Conservation (phyloP, 2,113 vertebrate species). For the Sceloporus tristichus region DNA sequence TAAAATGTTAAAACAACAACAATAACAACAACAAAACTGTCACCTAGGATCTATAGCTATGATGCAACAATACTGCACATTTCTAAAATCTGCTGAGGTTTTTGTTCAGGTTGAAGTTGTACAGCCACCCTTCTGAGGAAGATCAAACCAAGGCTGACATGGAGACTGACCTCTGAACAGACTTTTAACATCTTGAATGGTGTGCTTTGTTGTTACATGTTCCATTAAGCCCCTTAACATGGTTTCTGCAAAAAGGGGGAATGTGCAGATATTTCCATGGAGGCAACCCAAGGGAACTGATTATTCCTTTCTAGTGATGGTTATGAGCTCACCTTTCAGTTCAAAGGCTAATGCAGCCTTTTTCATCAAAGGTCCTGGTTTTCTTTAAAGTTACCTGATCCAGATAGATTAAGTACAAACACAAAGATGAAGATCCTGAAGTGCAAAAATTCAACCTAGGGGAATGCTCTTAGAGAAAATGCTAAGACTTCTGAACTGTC, state of each 20-base stretch:
- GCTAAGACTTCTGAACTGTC: background rate
- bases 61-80: background rate
- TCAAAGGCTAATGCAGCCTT: background rate
- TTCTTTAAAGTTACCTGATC: background rate
- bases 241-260: slow-evolving; percentile 6
- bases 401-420: slow-evolving; percentile 2
- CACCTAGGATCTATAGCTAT: too few species aligned
- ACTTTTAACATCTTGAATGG: background rate
- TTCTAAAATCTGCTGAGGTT: background rate
- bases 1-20: background rate
- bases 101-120: background rate
- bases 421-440: background rate
- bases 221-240: background rate
- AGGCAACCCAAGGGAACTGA: background rate
- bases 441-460: background rate
- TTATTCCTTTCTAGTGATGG: background rate
- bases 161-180: background rate
- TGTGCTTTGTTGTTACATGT: background rate
- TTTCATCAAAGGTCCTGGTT: slow-evolving; percentile 16
- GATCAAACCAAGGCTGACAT: background rate
- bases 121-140: background rate
- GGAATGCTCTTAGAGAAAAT: background rate
- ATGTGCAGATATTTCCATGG: background rate
- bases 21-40: background rate
- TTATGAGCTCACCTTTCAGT: slow-evolving; percentile 17